Evolutionary conservation across 1,140 invertebrate genomes (phyloP), one percentile per base, ranked within the genome.

Genomic region (Lordiphosa collinella): DNA sequence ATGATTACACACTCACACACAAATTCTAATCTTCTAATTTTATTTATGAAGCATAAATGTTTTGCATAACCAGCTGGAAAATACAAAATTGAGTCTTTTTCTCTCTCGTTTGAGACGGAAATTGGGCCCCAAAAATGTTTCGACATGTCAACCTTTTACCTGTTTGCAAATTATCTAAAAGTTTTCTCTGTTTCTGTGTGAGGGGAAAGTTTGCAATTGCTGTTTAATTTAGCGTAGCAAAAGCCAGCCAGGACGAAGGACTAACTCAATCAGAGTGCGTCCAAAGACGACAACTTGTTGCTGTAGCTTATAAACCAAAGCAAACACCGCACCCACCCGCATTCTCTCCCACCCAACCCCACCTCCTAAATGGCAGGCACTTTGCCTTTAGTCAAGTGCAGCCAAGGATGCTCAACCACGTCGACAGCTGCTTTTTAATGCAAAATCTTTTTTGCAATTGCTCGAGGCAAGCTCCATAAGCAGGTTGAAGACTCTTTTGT

Each of bases 131-230:
- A 10, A 29, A 38, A 29, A 25, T 29, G 7, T 41, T 49, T 38
- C 11, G 12, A 53, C 25, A 32, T 50, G 11, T 40, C 18, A 35
- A 36, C 22, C 31, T 31, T 14, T 22, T 11, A 12, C 16, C 18
- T 11, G 14, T 11, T 61, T 44, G 55, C 76, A 82, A 82, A 84
- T 82, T 82, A 82, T 84, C 40, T 63, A 43, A 50, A 84, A 78
- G 78, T 65, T 71, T 60, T 10, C 10, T 7, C 5, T 6, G 18
- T 43, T 11, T 25, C 35, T 43, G 25, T 35, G 22, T 43, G 41
- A 40, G 65, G 36, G 41, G 65, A 85, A 84, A 67, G 82, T 84
- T 84, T 62, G 68, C 79, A 85, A 84, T 84, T 84, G 78, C 78
- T 84, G 78, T 84, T 84, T 69, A 84, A 84, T 84, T 84, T 84